Base-by-base conservation (phyloP, 2,113 vertebrate species). In the Carlito syrichta region DNA sequence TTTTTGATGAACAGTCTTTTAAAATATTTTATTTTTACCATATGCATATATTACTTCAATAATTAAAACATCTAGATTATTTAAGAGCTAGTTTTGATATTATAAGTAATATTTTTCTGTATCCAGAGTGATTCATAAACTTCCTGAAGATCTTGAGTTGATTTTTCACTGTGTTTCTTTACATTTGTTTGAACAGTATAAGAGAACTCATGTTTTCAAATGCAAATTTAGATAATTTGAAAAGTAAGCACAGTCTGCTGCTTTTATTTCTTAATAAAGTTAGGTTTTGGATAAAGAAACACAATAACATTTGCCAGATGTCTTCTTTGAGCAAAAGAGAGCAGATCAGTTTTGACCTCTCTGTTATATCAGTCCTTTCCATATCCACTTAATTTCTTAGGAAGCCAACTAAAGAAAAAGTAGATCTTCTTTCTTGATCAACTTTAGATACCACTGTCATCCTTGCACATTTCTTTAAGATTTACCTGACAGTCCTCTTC, bases 181-280 rank as follows among this genome's bases (percentile, higher is more conserved):
- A n/a, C 2, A 60, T 13, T 89, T 89, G 73, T 84, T 95, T 92
- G 86, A 86, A 76, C 9, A 68, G 6, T 84, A 91, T 88, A 78
- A 45, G 22, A 91, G 30, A 95, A 71, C 32, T 74, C 82, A 60
- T 52, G 48, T 89, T 95, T 95, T 84, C 63, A 90, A 77, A 81
- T 22, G 32, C 40, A 89, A 74, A 96, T 86, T 66, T 81, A 60
- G 63, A 56, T 87, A 76, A 89, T 87, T 86, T 84, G 84, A 40
- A 86, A 93, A 89, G 52, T n/a, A 83, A 81, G 48, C 48, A 83
- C 62, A 69, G 20, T 52, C n/a, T 45, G 56, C 30, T 79, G 13
- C 35, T 76, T 89, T 79, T 30, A 13, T 71, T 22, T 63, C 68
- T 79, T 69, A 89, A 69, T 92, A 81, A 87, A 89, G 45, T 95